Evolutionary conservation across 1,140 invertebrate species (phyloP).

Genomic region (Zaprionus vittiger): DNA sequence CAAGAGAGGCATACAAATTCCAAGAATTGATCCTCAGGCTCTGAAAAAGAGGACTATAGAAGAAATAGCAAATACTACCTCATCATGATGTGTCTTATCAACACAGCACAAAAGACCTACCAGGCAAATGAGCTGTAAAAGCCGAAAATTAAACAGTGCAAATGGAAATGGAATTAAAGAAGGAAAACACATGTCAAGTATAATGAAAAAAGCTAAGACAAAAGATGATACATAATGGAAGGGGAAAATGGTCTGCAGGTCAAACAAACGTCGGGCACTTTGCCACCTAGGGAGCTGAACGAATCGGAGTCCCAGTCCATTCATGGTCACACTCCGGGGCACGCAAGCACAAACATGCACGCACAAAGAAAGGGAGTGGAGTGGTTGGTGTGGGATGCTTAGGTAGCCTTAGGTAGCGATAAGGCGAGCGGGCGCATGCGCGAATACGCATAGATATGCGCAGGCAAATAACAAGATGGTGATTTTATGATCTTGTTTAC

Average conservation of each 20-base stretch:
- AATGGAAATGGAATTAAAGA: slow-evolving; percentile 30
- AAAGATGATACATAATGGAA: slow-evolving; percentile 21
- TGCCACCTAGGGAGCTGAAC: slow-evolving; percentile 53
- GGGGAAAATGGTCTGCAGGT: slow-evolving; percentile 50
- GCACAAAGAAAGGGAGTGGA: slow-evolving; percentile 51
- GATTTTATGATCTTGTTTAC: slow-evolving; percentile 72
- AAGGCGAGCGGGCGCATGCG: slow-evolving; percentile 7
- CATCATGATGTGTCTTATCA: slow-evolving; percentile 46
- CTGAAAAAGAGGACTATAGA: background rate
- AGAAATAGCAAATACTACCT: slow-evolving; percentile 21
- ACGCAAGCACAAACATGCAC: slow-evolving; percentile 68
- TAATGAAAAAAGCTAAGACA: slow-evolving; percentile 30
- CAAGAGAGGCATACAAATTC: slow-evolving; percentile 33
- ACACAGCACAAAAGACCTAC: slow-evolving; percentile 21
- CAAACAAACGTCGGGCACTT: slow-evolving; percentile 56
- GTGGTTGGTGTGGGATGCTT: background rate
- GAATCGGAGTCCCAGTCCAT: slow-evolving; percentile 1
- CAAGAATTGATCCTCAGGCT: slow-evolving; percentile 23
- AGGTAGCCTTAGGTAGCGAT: slow-evolving; percentile 28
- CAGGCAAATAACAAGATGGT: slow-evolving; percentile 38
- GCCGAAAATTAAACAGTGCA: slow-evolving; percentile 52
- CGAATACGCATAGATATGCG: slow-evolving; percentile 16
- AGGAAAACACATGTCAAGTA: slow-evolving; percentile 34
- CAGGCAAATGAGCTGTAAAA: slow-evolving; percentile 61
- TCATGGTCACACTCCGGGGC: slow-evolving; percentile 23